Evolutionary conservation across 2,113 vertebrate species (phyloP).

Genomic region (Mungos mungo): DNA sequence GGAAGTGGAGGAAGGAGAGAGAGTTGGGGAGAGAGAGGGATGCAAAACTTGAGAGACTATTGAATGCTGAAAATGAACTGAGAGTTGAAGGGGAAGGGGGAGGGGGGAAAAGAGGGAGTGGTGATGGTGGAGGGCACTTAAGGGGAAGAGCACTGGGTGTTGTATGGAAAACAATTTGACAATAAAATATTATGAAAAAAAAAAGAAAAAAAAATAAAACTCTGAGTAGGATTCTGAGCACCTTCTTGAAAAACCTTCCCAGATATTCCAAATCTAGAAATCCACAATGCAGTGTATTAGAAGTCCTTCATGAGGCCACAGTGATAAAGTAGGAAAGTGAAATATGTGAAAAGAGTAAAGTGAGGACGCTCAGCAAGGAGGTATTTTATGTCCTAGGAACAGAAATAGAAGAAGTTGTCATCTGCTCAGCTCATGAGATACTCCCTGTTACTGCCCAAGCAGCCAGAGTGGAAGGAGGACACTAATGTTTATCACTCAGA

Average conservation of each 20-base stretch:
- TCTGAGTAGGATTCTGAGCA: not conserved
- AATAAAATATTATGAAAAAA: too few species aligned
- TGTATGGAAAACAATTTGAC: too few species aligned
- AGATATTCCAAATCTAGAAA: conserved; percentile 27
- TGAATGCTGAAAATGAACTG: too few species aligned
- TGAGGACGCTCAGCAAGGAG: not conserved
- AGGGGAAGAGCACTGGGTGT: too few species aligned
- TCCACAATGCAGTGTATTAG: not conserved
- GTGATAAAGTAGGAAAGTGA: not conserved
- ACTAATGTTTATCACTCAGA: not conserved
- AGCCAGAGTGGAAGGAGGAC: not conserved
- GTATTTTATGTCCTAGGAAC: not conserved
- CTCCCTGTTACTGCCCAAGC: not conserved
- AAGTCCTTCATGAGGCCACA: not conserved
- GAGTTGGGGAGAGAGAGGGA: too few species aligned
- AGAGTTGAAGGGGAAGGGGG: too few species aligned
- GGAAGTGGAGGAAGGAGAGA: too few species aligned
- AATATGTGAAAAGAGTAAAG: not conserved
- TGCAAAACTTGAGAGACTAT: too few species aligned
- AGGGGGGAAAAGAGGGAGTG: too few species aligned
- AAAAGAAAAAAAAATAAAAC: not conserved
- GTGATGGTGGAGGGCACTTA: too few species aligned
- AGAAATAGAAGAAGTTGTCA: not conserved
- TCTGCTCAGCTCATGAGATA: not conserved
- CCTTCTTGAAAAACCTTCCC: not conserved